A percentile compares a stretch with the other conserved stretches of the same genome.
phyloP scores from a whole-genome alignment of 1,140 invertebrate genomes.

The Cydia strobilella region DNA sequence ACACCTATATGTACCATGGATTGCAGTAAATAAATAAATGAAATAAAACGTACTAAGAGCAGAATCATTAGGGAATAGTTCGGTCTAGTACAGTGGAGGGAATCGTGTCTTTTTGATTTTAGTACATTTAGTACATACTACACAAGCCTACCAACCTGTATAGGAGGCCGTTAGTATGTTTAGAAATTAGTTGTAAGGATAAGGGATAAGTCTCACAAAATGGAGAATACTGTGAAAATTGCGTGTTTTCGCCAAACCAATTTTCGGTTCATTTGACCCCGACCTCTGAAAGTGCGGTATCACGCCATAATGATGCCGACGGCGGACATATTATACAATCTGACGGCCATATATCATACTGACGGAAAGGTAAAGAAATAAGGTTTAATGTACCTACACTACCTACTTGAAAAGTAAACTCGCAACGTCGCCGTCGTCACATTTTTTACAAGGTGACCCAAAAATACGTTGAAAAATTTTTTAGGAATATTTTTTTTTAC shows the following conservation, averaged over 20 bases:
- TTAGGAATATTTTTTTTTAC: no score
- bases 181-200: no score
- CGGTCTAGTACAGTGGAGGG: no score
- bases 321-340: background rate
- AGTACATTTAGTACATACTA: no score
- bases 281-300: background rate
- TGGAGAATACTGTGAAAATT: background rate
- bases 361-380: background rate
- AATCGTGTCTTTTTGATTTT: no score
- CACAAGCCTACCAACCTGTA: no score
- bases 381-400: constrained; percentile 8
- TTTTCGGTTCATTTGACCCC: constrained; percentile 18
- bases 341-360: constrained; percentile 3
- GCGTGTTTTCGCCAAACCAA: background rate
- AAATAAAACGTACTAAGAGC: no score
- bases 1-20: no score
- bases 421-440: background rate
- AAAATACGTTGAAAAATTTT: no score
- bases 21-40: no score
- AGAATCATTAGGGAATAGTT: no score
- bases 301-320: background rate
- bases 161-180: no score
- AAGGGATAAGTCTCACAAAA: background rate
- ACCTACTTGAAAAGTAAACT: background rate
- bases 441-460: background rate